phyloP scores from a whole-genome alignment of 1,140 invertebrate genomes.

The Triops cancriformis region DNA sequence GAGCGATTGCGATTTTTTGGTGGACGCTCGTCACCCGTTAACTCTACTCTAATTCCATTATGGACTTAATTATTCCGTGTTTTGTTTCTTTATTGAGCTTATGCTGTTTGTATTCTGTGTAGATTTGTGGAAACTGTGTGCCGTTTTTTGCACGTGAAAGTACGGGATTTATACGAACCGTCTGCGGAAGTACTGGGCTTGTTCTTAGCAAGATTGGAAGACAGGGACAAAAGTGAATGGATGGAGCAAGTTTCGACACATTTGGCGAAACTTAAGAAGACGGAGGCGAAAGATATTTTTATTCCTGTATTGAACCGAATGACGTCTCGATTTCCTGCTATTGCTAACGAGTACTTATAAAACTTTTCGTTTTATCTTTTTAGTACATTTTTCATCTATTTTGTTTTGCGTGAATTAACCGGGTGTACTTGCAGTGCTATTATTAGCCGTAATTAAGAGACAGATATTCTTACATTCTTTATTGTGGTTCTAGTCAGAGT shows the following conservation, averaged over 20 bases:
- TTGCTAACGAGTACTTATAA: not conserved
- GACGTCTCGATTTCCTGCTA: not conserved
- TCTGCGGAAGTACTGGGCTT: not conserved
- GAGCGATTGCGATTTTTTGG: too few species aligned
- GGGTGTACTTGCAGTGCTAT: too few species aligned
- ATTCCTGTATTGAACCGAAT: not conserved
- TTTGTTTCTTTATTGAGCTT: not conserved
- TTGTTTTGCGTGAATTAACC: too few species aligned
- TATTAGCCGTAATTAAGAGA: too few species aligned
- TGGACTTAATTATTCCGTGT: not conserved
- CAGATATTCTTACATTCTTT: too few species aligned
- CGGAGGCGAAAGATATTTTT: not conserved
- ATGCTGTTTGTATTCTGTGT: not conserved
- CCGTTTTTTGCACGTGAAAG: not conserved
- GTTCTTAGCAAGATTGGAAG: not conserved
- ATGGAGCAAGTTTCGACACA: not conserved
- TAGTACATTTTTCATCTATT: too few species aligned
- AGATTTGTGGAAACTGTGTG: not conserved
- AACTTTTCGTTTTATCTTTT: too few species aligned
- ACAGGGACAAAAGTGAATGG: not conserved
- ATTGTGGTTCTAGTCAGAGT: not conserved
- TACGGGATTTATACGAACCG: not conserved
- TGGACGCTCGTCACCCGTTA: too few species aligned
- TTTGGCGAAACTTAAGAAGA: not conserved
- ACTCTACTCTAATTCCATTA: not conserved